A percentile compares a stretch with the other conserved stretches of the same genome.
Conservation (phyloP, 1,140 invertebrate genomes). For the Trigoniulus corallinus region DNA sequence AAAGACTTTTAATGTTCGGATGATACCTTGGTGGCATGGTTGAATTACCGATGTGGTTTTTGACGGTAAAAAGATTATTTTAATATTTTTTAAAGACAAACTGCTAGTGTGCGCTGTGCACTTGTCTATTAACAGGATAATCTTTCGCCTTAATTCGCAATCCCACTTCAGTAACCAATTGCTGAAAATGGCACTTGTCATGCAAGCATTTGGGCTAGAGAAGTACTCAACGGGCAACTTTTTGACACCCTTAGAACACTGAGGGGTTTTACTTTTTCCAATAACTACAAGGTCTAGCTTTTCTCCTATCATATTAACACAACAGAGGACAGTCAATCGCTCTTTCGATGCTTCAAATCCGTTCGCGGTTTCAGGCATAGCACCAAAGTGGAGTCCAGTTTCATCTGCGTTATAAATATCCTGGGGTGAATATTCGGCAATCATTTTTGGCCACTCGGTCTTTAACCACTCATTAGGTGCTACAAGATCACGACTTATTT, state of each 20-base stretch:
- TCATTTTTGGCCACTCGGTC: not conserved
- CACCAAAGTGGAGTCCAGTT: not conserved
- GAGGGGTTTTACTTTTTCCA: not conserved
- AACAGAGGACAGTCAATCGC: not conserved
- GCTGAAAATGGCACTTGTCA: not conserved
- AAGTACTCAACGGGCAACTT: not conserved
- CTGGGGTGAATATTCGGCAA: not conserved
- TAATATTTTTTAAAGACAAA: not conserved
- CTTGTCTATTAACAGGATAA: not conserved
- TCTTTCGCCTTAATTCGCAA: not conserved
- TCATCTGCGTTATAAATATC: not conserved
- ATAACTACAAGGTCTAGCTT: not conserved
- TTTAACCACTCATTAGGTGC: not conserved
- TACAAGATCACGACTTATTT: not conserved
- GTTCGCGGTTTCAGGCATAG: not conserved
- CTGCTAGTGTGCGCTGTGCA: not conserved
- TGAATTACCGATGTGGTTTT: not conserved
- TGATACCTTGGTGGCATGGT: not conserved
- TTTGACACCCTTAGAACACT: not conserved
- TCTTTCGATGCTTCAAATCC: not conserved
- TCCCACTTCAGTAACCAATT: not conserved
- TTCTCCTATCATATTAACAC: not conserved
- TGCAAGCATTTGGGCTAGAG: not conserved
- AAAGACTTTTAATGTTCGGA: not conserved
- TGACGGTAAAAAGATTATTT: not conserved